phyloP scores from a whole-genome alignment of 2,888 invertebrate species.

The Nephrotoma appendiculata region DNA sequence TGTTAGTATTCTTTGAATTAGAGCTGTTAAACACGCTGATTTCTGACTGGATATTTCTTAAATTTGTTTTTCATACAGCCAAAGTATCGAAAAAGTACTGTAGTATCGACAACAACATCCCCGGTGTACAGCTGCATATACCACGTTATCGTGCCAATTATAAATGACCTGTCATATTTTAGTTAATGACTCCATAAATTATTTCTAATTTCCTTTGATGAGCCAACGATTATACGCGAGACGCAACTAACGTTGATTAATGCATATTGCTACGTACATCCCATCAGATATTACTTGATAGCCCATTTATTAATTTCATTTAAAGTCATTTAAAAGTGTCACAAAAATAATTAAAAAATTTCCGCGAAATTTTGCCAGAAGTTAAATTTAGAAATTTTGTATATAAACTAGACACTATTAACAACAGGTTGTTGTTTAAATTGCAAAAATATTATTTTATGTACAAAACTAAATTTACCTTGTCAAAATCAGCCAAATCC shows the following conservation, averaged over 20 bases:
- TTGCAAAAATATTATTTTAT: neutral
- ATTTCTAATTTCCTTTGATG: neutral
- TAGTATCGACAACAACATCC: too few relatives aligned
- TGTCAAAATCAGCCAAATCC: conserved; percentile 73
- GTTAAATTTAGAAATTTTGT: neutral
- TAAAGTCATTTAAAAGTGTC: neutral
- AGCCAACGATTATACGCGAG: neutral
- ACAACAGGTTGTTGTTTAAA: neutral
- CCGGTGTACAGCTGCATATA: neutral
- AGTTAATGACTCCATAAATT: neutral
- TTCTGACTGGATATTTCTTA: too few relatives aligned
- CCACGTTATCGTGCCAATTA: neutral
- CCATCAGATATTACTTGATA: neutral
- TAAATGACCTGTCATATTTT: neutral
- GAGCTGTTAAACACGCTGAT: too few relatives aligned
- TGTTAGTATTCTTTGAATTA: too few relatives aligned
- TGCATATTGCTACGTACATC: too few relatives aligned
- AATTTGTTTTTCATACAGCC: too few relatives aligned
- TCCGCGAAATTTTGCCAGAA: neutral
- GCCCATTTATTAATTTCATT: neutral
- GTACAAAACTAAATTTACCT: conserved; percentile 36
- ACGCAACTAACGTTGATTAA: too few relatives aligned
- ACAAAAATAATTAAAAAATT: neutral
- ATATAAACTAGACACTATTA: neutral
- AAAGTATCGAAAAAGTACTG: too few relatives aligned